A percentile compares a stretch with the other conserved stretches of the same genome.
Conservation (phyloP, 2,888 invertebrate genomes). For the Amphimallon solstitiale region DNA sequence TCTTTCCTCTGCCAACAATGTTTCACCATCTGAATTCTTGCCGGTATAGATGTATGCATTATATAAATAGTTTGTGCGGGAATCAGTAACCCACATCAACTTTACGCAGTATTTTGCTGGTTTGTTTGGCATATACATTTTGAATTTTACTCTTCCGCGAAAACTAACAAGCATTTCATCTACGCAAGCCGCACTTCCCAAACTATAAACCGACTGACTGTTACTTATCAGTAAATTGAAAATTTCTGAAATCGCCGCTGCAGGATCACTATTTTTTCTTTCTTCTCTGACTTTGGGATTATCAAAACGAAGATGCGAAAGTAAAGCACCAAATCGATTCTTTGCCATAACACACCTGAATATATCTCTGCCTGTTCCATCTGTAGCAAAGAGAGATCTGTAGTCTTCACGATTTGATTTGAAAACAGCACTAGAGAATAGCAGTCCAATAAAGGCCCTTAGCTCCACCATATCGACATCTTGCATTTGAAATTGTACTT, state of each 20-base stretch:
- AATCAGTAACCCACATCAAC: too few species aligned
- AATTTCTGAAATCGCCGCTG: not conserved
- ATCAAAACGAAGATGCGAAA: not conserved
- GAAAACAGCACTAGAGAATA: conserved; percentile 40
- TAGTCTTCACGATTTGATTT: conserved; percentile 8
- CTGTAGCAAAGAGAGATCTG: not conserved
- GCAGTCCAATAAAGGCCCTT: conserved; percentile 44
- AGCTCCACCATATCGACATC: conserved; percentile 37
- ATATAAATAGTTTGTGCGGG: too few species aligned
- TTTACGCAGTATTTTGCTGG: too few species aligned
- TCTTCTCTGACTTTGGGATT: not conserved
- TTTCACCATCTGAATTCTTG: too few species aligned
- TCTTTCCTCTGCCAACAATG: conserved; percentile 4
- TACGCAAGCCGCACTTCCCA: too few species aligned
- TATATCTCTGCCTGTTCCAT: not conserved
- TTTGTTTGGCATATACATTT: too few species aligned
- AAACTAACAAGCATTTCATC: too few species aligned
- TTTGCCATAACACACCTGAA: not conserved
- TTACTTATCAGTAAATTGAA: not conserved
- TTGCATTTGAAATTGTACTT: too few species aligned
- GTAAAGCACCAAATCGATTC: not conserved
- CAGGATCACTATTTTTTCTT: not conserved
- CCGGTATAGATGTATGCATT: too few species aligned
- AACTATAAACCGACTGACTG: not conserved
- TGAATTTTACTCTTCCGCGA: too few species aligned